Conservation (phyloP, 2,113 vertebrate genomes). For the Chionis minor region DNA sequence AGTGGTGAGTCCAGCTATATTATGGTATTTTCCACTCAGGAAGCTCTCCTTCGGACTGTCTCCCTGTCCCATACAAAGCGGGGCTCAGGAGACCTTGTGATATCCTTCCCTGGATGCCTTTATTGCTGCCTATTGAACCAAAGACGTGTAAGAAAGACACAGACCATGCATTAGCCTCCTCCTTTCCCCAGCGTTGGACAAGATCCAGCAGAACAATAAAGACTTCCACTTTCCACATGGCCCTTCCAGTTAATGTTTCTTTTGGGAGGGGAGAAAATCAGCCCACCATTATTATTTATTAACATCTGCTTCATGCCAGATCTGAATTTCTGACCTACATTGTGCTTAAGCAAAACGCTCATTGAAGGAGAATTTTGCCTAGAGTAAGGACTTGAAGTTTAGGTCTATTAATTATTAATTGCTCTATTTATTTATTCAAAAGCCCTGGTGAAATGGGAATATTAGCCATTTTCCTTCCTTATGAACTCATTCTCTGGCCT, state of each 20-base stretch:
- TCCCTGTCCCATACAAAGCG: background rate
- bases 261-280: background rate
- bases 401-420: conserved; percentile 49
- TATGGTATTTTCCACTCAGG: background rate
- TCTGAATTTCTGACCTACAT: conserved; percentile 51
- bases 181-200: background rate
- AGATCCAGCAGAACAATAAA: background rate
- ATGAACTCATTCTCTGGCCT: background rate
- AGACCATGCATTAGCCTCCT: background rate
- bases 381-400: conserved; percentile 31
- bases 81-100: background rate
- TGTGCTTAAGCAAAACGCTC: background rate
- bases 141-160: background rate
- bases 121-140: background rate
- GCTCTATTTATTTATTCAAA: conserved; percentile 57
- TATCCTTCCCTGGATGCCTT: background rate
- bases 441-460: conserved; percentile 17
- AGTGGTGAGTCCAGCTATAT: background rate
- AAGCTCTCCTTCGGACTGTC: background rate
- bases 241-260: background rate
- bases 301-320: background rate
- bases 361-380: background rate
- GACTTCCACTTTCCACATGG: background rate
- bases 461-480: conserved; percentile 15
- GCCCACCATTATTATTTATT: background rate